phyloP scores from a whole-genome alignment of 2,113 vertebrate species.

The Pipa parva region DNA sequence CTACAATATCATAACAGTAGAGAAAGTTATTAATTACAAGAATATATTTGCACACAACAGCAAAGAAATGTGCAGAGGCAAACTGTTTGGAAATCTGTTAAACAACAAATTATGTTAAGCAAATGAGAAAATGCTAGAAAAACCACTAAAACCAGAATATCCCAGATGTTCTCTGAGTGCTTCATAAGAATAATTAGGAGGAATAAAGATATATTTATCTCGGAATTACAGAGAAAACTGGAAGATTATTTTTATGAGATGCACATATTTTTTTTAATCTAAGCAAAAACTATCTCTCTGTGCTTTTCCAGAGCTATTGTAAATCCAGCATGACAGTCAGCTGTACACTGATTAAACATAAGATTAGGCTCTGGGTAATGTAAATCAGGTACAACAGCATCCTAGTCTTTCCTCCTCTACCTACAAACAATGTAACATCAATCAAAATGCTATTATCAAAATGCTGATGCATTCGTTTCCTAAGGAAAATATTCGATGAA shows the following conservation, averaged over 20 bases:
- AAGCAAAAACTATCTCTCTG: not conserved
- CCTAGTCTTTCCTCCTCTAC: too few species aligned
- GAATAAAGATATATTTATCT: constrained; percentile 6
- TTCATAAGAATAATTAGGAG: constrained; percentile 5
- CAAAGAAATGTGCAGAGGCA: constrained; percentile 16
- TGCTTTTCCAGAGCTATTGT: too few species aligned
- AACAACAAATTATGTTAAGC: constrained; percentile 21
- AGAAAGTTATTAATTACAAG: constrained; percentile 23
- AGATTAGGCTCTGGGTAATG: too few species aligned
- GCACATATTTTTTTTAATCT: not conserved
- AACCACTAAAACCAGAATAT: constrained; percentile 3
- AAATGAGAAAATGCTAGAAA: constrained; percentile 33
- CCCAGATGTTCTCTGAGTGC: constrained; percentile 15
- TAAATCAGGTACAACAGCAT: too few species aligned
- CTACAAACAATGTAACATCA: too few species aligned
- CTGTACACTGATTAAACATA: too few species aligned
- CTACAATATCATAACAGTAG: not conserved
- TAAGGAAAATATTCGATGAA: too few species aligned
- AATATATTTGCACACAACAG: constrained; percentile 27
- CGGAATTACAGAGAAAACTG: not conserved
- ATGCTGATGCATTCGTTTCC: too few species aligned
- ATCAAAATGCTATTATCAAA: too few species aligned
- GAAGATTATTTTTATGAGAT: not conserved
- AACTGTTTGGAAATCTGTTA: constrained; percentile 26
- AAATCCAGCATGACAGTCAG: too few species aligned